These are phyloP conservation scores for Meiosimyza decipiens DNA, from an alignment of 2,888 invertebrate species.

Conservation along the genomic window DNA sequence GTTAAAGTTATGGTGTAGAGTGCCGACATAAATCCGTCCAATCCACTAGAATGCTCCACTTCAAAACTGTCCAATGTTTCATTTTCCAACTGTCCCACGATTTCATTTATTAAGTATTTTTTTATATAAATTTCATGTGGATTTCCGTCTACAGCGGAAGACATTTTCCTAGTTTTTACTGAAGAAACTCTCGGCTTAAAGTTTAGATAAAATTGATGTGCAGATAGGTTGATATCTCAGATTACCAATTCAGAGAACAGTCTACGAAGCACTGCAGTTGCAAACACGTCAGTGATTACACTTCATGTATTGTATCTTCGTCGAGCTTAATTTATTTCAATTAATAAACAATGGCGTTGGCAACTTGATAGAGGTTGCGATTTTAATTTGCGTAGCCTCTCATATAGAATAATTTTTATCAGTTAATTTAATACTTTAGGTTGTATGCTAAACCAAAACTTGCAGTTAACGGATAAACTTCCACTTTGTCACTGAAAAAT, in stretches of 20 bases:
- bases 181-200: background rate
- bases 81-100: constrained; percentile 51
- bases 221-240: background rate
- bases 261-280: background rate
- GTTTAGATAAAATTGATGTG: background rate
- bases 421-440: too few relatives aligned
- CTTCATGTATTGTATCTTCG: too few relatives aligned
- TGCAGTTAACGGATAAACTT: too few relatives aligned
- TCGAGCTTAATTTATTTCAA: too few relatives aligned
- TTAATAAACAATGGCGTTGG: too few relatives aligned
- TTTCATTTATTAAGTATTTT: constrained; percentile 54
- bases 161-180: background rate
- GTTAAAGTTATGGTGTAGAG: constrained; percentile 55
- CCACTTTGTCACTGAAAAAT: too few relatives aligned
- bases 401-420: too few relatives aligned
- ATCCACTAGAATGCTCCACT: constrained; percentile 53
- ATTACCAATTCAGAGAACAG: background rate
- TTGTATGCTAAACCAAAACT: too few relatives aligned
- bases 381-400: too few relatives aligned
- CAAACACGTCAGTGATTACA: background rate
- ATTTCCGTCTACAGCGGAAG: background rate
- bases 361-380: too few relatives aligned
- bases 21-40: constrained; percentile 65
- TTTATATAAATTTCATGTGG: constrained; percentile 56
- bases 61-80: constrained; percentile 48